Percentiles rank a stretch among this genome's conserved stretches.
Conservation (phyloP, 2,888 invertebrate genomes). For the Campoplex nolae region DNA sequence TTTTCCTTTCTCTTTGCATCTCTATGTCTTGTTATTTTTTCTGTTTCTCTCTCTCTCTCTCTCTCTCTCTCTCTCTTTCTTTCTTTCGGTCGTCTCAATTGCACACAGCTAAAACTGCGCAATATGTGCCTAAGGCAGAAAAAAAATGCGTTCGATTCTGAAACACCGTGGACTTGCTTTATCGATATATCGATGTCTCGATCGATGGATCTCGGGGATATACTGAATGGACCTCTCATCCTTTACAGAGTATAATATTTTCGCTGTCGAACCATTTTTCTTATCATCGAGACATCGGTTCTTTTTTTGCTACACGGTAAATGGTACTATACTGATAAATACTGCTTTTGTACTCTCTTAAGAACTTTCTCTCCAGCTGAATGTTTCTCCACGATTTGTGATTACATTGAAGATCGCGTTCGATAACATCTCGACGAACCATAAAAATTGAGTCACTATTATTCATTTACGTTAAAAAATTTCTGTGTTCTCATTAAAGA, state of each 20-base stretch:
- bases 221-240: background rate
- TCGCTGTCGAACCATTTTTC: background rate
- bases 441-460: background rate
- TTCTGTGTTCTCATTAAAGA: background rate
- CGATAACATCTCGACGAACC: background rate
- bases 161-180: constrained; percentile 72
- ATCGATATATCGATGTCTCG: constrained; percentile 74
- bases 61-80: constrained; percentile 27
- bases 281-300: constrained; percentile 13
- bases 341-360: background rate
- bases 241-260: background rate
- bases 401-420: background rate
- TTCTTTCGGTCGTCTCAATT: constrained; percentile 60
- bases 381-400: background rate
- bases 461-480: background rate
- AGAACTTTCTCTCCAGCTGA: background rate
- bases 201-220: constrained; percentile 71
- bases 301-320: background rate
- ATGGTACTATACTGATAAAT: background rate
- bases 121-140: constrained; percentile 5
- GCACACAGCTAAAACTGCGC: constrained; percentile 50
- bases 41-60: constrained; percentile 25
- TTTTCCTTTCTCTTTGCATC: constrained; percentile 42
- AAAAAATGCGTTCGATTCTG: constrained; percentile 24
- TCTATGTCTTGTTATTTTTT: constrained; percentile 24